These are phyloP conservation scores for Conus canariensis DNA, from an alignment of 2,888 invertebrate genomes.

Conservation along the genomic window DNA sequence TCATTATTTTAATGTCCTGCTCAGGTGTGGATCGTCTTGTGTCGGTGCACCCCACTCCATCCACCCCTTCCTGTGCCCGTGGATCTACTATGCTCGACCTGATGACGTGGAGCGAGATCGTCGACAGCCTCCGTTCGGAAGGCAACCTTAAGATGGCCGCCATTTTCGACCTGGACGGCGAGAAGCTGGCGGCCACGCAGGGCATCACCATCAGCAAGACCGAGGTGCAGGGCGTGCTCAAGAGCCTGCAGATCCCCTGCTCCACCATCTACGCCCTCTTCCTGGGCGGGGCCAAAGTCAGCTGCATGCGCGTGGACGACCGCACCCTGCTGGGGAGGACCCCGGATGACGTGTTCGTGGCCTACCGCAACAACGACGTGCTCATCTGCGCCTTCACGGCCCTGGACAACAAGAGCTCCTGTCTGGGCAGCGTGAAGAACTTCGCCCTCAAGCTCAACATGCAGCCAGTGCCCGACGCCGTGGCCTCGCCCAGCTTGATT, in stretches of 20 bases:
- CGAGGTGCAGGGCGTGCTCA: slow-evolving; percentile 47
- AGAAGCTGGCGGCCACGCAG: slow-evolving; percentile 52
- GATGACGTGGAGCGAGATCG: slow-evolving; percentile 55
- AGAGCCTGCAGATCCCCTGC: slow-evolving; percentile 38
- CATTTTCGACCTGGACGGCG: slow-evolving; percentile 52
- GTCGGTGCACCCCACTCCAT: neutral
- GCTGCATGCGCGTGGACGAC: slow-evolving; percentile 51
- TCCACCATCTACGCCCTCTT: slow-evolving; percentile 49
- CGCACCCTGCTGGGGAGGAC: slow-evolving; percentile 52
- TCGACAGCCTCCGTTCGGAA: slow-evolving; percentile 51
- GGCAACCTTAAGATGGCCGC: slow-evolving; percentile 55
- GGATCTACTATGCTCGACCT: slow-evolving; percentile 50
- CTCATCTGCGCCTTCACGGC: slow-evolving; percentile 52
- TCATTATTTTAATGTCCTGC: neutral
- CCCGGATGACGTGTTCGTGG: slow-evolving; percentile 48
- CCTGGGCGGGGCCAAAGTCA: slow-evolving; percentile 51
- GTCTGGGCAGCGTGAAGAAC: slow-evolving; percentile 51
- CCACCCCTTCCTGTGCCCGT: neutral
- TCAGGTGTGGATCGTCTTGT: neutral
- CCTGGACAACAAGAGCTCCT: slow-evolving; percentile 42
- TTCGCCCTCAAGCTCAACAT: slow-evolving; percentile 49
- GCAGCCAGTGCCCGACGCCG: slow-evolving; percentile 47
- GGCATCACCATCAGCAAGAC: slow-evolving; percentile 45
- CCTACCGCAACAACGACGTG: slow-evolving; percentile 48
- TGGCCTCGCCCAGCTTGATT: slow-evolving; percentile 48